Conservation (phyloP, 2,113 vertebrate species). For the Chinchilla lanigera region DNA sequence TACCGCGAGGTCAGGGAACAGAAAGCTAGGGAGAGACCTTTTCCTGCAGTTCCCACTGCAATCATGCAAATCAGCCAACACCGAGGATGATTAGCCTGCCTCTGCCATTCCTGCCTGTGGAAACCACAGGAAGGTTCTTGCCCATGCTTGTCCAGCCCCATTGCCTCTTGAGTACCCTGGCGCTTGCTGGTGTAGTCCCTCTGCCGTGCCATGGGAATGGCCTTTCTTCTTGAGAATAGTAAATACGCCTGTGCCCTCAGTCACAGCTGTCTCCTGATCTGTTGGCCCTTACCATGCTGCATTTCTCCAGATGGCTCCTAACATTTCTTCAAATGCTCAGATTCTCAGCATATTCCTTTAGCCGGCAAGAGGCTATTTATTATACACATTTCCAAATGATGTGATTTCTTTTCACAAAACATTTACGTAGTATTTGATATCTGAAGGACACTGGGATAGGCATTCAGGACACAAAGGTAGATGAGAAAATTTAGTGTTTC, state of each 20-base stretch:
- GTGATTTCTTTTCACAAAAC: neutral
- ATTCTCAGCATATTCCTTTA: slow-evolving; percentile 1
- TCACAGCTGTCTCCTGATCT: neutral
- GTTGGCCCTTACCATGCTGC: neutral
- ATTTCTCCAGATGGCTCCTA: neutral
- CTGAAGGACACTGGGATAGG: neutral
- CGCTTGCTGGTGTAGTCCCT: fast-evolving
- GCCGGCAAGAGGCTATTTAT: neutral
- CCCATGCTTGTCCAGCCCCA: neutral
- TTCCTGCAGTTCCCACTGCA: no score
- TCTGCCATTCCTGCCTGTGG: neutral
- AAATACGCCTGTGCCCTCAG: neutral
- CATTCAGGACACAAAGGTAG: neutral
- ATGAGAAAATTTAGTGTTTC: neutral
- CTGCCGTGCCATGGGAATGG: fast-evolving
- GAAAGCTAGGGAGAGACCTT: fast-evolving
- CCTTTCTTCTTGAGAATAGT: neutral
- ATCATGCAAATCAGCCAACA: neutral
- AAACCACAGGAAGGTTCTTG: neutral
- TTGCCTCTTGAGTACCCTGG: fast-evolving
- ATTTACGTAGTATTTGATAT: neutral
- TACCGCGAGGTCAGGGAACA: neutral
- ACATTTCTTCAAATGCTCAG: neutral
- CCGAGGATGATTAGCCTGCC: neutral
- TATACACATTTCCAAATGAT: neutral